phyloP scores from a whole-genome alignment of 2,888 invertebrate species.

The Lasioglossum pauxillum region DNA sequence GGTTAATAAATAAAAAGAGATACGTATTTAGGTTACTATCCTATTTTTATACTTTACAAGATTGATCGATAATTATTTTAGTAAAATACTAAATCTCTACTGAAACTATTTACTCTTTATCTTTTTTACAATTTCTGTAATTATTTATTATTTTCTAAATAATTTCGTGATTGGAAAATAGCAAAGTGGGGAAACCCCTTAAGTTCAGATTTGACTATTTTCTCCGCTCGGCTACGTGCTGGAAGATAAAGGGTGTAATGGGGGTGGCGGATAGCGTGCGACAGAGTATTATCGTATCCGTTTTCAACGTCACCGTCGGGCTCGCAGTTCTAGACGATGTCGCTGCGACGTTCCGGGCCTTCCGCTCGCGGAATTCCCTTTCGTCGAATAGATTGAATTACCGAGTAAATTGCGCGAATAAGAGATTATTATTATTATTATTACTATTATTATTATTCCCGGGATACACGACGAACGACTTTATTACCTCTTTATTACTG shows the following conservation, averaged over 20 bases:
- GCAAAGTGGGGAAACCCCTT: not conserved
- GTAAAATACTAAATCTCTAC: not conserved
- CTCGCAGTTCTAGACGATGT: conserved; percentile 46
- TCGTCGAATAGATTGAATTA: conserved; percentile 54
- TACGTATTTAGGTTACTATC: no score
- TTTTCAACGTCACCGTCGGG: conserved; percentile 67
- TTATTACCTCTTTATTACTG: conserved; percentile 14
- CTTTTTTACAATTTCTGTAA: not conserved
- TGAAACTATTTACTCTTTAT: not conserved
- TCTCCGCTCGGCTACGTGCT: conserved; percentile 58
- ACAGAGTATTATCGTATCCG: conserved; percentile 74
- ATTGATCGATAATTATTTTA: not conserved
- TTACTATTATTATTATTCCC: conserved; percentile 2
- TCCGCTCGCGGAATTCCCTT: conserved; percentile 44
- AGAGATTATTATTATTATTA: conserved; percentile 23
- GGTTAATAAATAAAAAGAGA: no score
- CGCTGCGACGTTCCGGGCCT: conserved; percentile 39
- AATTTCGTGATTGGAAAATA: not conserved
- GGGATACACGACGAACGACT: conserved; percentile 20
- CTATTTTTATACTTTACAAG: not conserved
- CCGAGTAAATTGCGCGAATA: conserved; percentile 18
- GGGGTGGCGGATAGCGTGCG: conserved; percentile 68
- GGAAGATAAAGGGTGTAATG: not conserved
- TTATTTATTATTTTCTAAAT: not conserved
- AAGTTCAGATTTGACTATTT: conserved; percentile 68